Conservation (phyloP, 2,113 vertebrate genomes). For the Callorhinus ursinus region DNA sequence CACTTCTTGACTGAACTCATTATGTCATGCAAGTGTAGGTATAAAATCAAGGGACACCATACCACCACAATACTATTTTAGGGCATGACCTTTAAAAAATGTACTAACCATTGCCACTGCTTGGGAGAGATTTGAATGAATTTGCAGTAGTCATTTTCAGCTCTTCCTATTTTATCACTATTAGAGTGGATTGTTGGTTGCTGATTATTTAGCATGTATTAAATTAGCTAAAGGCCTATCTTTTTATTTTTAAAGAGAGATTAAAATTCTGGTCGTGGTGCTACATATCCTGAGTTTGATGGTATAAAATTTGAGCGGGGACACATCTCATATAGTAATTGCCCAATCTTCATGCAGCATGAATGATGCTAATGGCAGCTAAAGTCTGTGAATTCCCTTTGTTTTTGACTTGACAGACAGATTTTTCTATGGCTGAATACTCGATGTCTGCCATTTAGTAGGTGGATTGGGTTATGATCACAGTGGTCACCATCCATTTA, state of each 20-base stretch:
- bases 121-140: slow-evolving; percentile 30
- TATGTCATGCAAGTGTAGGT: neutral
- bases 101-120: neutral
- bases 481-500: neutral
- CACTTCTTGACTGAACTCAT: neutral
- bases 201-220: neutral
- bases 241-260: slow-evolving; percentile 28
- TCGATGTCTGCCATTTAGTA: neutral
- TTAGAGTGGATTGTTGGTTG: neutral
- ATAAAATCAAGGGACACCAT: slow-evolving; percentile 24
- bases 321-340: neutral
- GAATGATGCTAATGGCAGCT: neutral
- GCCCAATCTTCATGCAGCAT: neutral
- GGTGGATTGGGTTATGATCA: neutral
- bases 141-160: neutral
- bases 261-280: neutral
- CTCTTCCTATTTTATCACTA: neutral
- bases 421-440: neutral
- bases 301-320: neutral
- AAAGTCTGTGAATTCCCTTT: slow-evolving; percentile 18
- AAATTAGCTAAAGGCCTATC: neutral
- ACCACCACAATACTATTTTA: neutral
- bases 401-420: neutral
- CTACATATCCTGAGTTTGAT: neutral
- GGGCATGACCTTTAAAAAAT: slow-evolving; percentile 22